Evolutionary conservation across 2,888 invertebrate genomes (phyloP), one percentile per base, ranked within the genome.

Genomic region (Athripsodes cinereus): DNA sequence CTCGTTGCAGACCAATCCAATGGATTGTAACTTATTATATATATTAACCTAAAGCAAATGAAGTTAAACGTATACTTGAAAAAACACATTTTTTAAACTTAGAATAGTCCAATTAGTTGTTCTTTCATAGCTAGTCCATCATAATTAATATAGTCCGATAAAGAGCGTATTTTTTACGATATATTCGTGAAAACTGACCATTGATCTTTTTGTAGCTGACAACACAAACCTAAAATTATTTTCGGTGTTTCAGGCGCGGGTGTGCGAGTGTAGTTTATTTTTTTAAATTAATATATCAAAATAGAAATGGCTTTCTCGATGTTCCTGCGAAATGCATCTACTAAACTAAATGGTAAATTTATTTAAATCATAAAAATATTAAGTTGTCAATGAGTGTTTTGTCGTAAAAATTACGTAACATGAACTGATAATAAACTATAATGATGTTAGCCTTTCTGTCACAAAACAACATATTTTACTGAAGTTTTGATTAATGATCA

Each of bases 291-390:
- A 3, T 8, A 13, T 40, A 8, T 13, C 16, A 40, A 40, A 40
- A 6, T 53, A 16, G 16, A 53, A 16, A 78, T 78, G 78, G 74
- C 77, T 46, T 71, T 76, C 60, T 78, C 78, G 5, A 73, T 74
- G 71, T 72, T 77, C 53, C 67, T 75, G 53, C 74, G 76, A 58
- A 67, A 69, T 60, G 67, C 74, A 1, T 54, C 60, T 8, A 21
- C 54, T n/a, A 57, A 60, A 57, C 22, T 60, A 20, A 57, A 44
- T 21, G 60, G 60, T 60, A 57, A 40, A 40, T 40, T 40, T 8
- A 3, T 8, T 40, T 11, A 31, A 31, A 8, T 6, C 11, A 8
- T 11, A 8, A 40, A 13, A 3, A 3, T 40, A n/a, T 40, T n/a
- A 3, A 40, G 16, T 13, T 40, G 40, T 8, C 40, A 40, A 13